phyloP scores from a whole-genome alignment of 2,113 vertebrate genomes.

The Coptodon rendalli region DNA sequence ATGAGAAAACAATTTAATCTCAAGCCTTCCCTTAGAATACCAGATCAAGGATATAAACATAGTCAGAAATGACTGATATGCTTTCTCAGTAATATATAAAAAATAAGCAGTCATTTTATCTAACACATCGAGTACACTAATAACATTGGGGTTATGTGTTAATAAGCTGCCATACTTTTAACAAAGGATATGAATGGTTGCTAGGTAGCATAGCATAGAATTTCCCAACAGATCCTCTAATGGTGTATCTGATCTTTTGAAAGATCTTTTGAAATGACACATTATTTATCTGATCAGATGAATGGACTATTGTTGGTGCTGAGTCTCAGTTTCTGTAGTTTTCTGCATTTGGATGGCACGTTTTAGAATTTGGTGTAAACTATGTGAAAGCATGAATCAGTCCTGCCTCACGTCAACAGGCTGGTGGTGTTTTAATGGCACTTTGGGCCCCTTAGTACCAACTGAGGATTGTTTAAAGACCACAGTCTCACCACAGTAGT shows the following conservation, averaged over 20 bases:
- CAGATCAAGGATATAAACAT: not conserved
- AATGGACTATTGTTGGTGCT: not conserved
- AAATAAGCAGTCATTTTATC: not conserved
- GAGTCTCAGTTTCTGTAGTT: not conserved
- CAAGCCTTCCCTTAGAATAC: not conserved
- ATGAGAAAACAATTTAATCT: not conserved
- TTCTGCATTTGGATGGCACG: not conserved
- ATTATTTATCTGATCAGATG: not conserved
- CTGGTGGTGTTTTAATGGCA: not conserved
- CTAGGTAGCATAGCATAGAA: not conserved
- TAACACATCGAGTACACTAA: not conserved
- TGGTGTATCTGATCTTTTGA: not conserved
- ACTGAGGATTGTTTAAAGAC: not conserved
- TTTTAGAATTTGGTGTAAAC: not conserved
- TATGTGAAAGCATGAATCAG: not conserved
- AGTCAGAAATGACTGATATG: not conserved
- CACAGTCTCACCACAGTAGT: not conserved
- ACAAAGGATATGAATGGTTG: not conserved
- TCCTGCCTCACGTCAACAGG: not conserved
- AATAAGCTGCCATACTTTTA: not conserved
- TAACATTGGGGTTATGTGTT: not conserved
- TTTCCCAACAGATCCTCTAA: not conserved
- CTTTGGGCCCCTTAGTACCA: not conserved
- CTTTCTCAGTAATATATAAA: not conserved
- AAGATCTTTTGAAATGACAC: not conserved